Base-by-base conservation (phyloP, 2,113 vertebrate genomes). In the Nettapus auritus region DNA sequence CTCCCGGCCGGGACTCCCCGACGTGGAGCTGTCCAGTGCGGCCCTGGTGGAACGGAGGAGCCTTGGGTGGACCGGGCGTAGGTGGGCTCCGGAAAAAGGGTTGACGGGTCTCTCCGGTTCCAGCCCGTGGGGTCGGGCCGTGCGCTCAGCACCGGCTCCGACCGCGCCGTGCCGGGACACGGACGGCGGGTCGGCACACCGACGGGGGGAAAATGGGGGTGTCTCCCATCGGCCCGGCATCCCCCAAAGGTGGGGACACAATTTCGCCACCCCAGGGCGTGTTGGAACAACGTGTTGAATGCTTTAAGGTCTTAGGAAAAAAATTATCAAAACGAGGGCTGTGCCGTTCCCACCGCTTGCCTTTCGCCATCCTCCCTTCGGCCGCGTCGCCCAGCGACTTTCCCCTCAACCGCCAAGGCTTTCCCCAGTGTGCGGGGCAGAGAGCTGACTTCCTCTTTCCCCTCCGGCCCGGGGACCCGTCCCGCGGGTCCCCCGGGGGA, bases 91-190 rank as follows among this genome's bases (percentile, higher is more conserved):
- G 13, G 28, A 9, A 21, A 25, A 29, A 13, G 20, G 31, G 17
- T 3, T 3, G 14, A 6, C 31, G 11, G 8, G 3, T 11, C 4
- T 10, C 53, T 44, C 33, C 33, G 16, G 31, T 9, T 52, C 23
- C 29, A 38, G 52, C 28, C n/a, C n/a, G 18, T 3, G 15, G 16
- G 10, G 0, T 8, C 34, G 21, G 18, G 38, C 34, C 78, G 4
- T 22, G 3, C 3, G 3, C n/a, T 21, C n/a, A 13, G 23, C 3
- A 5, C 7, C 16, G 5, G 18, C 44, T 46, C 59, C 33, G 5
- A 12, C 26, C 55, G 38, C 11, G 6, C 57, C 9, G 29, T 13
- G 26, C 36, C 31, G 55, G 29, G 55, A 33, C 31, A 19, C 31
- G 17, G 31, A 20, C 31, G 16, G 53, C 59, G 25, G 25, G 15